Base-by-base conservation (phyloP, 2,888 invertebrate species). In the Lepeophtheirus nordmannii region DNA sequence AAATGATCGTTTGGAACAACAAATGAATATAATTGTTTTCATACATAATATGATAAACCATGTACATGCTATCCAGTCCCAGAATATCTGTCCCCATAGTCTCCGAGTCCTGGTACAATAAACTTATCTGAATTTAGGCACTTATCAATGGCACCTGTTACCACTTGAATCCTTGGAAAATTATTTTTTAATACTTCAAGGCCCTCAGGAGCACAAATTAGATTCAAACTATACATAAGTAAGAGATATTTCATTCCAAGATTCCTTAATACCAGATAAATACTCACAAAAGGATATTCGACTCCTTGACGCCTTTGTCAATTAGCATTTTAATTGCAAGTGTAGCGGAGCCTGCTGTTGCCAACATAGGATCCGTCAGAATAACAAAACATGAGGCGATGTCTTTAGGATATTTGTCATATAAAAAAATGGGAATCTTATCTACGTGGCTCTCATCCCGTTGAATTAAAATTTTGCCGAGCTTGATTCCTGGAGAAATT, bases 311-410 rank as follows among this genome's bases (percentile, higher is more conserved):
- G 11, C 60, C 66, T 17, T 20, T 46, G 14, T 66, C 66, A 39
- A 58, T 7, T n/a, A 66, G 46, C 11, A 66, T 58, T 38, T 39
- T 14, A 22, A 66, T 66, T 14, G 66, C 66, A 38, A 30, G 58
- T 20, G 17, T 60, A 17, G 66, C 66, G 1, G 63, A 63, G 12
- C 63, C 63, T 39, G 60, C 66, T 40, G 66, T 66, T 14, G 66
- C 66, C 30, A 66, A 40, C 66, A 66, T 66, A 14, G 66, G 66
- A 23, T 66, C 66, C 53, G 58, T 58, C 22, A 66, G 66, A n/a
- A 66, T 59, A 14, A 66, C 66, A 40, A 61, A 60, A 61, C 66
- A 58, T n/a, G 30, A 20, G 23, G 22, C 14, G 1, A 66, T 66
- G 39, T 66, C 46, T 58, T 61, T 60, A 20, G 66, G 66, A 2